Conservation (phyloP, 2,113 vertebrate species). For the Asarcornis scutulata region DNA sequence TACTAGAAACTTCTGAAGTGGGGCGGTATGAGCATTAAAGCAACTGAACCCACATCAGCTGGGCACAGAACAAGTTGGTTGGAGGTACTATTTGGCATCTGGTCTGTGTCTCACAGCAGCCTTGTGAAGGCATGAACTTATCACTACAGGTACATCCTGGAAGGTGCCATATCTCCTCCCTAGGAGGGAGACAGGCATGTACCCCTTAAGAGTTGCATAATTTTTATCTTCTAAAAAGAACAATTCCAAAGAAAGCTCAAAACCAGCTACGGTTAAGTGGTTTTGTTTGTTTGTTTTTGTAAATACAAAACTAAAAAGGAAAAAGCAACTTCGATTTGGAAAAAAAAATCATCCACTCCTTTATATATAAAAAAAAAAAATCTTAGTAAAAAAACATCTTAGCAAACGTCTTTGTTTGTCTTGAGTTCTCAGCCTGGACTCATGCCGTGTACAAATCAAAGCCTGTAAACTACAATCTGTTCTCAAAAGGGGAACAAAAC, state of each 20-base stretch:
- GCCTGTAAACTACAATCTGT: not conserved
- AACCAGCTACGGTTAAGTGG: not conserved
- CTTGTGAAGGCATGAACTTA: not conserved
- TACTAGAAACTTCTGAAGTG: not conserved
- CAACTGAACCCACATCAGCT: not conserved
- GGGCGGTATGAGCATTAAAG: slow-evolving; percentile 9
- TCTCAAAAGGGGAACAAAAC: not conserved
- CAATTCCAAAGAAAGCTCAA: slow-evolving; percentile 36
- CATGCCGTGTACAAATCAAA: not conserved
- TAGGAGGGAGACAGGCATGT: not conserved
- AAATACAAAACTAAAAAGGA: slow-evolving; percentile 71
- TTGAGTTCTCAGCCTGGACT: slow-evolving; percentile 4
- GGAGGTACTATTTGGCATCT: slow-evolving; percentile 28
- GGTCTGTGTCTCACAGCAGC: slow-evolving; percentile 38
- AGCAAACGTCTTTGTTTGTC: not conserved
- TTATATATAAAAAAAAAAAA: not conserved
- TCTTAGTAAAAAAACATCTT: too few species aligned
- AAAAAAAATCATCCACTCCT: not conserved
- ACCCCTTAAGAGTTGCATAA: not conserved
- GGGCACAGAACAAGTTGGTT: not conserved
- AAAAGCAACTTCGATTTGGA: slow-evolving; percentile 67
- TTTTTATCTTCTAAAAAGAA: slow-evolving; percentile 32
- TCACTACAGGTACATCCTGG: not conserved
- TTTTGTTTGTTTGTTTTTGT: not conserved
- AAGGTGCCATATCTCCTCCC: not conserved